Percentiles rank a stretch among this genome's conserved stretches.
Conservation (phyloP, 2,797 vertebrate species). For the Micropoecilia bifurca region DNA sequence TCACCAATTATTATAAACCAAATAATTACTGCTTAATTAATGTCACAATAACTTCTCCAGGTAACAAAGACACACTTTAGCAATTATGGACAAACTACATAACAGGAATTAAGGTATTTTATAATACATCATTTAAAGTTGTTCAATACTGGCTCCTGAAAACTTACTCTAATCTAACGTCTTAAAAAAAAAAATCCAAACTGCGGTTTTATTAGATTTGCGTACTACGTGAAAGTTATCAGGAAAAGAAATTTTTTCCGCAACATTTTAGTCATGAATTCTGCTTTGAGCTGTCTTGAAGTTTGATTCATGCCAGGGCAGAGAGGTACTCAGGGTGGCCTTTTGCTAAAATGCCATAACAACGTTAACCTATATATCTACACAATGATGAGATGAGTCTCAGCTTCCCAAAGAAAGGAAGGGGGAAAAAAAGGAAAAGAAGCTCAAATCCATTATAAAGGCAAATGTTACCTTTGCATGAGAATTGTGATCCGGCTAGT, state of each 20-base stretch:
- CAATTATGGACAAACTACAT: background rate
- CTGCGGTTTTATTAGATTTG: background rate
- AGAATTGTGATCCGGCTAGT: slow-evolving; percentile 67
- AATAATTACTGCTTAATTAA: background rate
- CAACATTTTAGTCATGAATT: slow-evolving; percentile 3
- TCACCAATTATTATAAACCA: background rate
- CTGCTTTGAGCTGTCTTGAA: slow-evolving; percentile 53
- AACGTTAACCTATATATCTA: slow-evolving; percentile 83
- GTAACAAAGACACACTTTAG: background rate
- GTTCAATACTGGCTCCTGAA: background rate
- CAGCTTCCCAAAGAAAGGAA: slow-evolving; percentile 74
- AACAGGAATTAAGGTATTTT: background rate
- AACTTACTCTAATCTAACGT: background rate
- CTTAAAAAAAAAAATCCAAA: background rate
- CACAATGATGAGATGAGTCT: slow-evolving; percentile 71
- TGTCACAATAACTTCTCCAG: background rate
- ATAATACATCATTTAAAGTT: background rate
- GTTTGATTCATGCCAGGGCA: slow-evolving; percentile 71
- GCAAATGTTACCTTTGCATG: slow-evolving; percentile 87
- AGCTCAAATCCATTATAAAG: slow-evolving; percentile 78
- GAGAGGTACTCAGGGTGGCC: slow-evolving; percentile 74
- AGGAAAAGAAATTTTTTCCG: background rate
- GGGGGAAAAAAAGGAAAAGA: slow-evolving; percentile 71
- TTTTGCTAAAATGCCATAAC: slow-evolving; percentile 85
- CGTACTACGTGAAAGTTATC: background rate